Percentiles rank a stretch among this genome's conserved stretches.
phyloP scores from a whole-genome alignment of 2,797 vertebrate genomes.

The Babyrousa celebensis region DNA sequence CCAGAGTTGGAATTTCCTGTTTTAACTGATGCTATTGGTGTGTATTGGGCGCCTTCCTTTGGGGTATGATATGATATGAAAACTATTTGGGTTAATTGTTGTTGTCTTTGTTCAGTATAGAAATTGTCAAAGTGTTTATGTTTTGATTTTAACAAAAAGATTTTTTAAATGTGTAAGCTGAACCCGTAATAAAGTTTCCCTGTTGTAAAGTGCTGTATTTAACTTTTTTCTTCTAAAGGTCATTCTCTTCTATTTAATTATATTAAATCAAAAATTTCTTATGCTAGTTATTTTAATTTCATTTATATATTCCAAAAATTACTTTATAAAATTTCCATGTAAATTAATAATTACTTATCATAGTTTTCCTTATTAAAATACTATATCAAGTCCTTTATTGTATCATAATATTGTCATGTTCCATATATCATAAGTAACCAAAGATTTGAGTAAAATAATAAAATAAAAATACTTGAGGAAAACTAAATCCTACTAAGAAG shows the following conservation, averaged over 20 bases:
- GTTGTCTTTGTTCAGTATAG: not conserved
- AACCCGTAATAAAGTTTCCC: not conserved
- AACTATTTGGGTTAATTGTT: not conserved
- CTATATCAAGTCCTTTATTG: not conserved
- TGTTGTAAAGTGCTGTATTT: not conserved
- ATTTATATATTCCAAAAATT: not conserved
- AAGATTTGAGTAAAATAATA: constrained; percentile 52
- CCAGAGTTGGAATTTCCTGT: not conserved
- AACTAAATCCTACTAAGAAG: not conserved
- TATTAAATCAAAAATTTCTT: constrained; percentile 36
- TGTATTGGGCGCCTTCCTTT: not conserved
- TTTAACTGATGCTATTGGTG: not conserved
- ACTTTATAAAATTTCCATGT: not conserved
- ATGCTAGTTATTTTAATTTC: constrained; percentile 27
- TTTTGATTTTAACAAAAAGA: not conserved
- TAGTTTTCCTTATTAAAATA: constrained; percentile 40
- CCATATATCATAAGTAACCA: not conserved
- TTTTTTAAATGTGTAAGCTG: not conserved
- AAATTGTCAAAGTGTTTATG: constrained; percentile 1
- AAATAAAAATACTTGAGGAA: constrained; percentile 4
- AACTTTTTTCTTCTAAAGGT: constrained; percentile 32
- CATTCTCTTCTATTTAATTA: constrained; percentile 47
- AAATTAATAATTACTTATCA: constrained; percentile 32
- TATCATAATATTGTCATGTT: not conserved
- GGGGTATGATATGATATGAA: not conserved